These are phyloP conservation scores for Paralinhomoeus sp. DNA, from an alignment of 2,888 invertebrate species.

Conservation along the genomic window DNA sequence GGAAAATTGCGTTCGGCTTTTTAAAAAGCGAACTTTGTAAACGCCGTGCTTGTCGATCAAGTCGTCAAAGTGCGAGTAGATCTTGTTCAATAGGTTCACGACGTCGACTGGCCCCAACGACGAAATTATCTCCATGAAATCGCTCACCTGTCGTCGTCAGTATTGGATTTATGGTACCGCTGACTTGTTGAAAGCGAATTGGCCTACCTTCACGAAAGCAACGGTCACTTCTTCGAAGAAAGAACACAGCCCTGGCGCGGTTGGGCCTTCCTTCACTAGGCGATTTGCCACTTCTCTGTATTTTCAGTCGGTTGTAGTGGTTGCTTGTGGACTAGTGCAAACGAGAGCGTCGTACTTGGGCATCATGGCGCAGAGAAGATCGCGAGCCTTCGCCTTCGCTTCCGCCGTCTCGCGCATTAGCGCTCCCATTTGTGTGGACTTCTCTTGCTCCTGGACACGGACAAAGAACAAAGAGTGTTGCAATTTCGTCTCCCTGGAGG, in stretches of 20 bases:
- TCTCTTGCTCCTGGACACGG: slow-evolving; percentile 70
- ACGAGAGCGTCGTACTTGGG: slow-evolving; percentile 32
- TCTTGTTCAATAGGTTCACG: slow-evolving; percentile 66
- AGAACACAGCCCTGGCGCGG: no score
- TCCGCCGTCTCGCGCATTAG: slow-evolving; percentile 83
- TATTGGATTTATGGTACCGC: no score
- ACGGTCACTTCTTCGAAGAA: slow-evolving; percentile 85
- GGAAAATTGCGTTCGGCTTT: neutral
- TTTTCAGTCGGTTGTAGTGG: no score
- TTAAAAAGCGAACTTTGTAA: slow-evolving; percentile 31
- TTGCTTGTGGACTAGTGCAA: no score
- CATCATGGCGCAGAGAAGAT: slow-evolving; percentile 90
- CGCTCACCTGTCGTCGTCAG: slow-evolving; percentile 7
- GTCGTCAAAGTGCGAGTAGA: slow-evolving; percentile 46
- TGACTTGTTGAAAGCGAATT: neutral
- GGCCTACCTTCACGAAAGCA: slow-evolving; percentile 78
- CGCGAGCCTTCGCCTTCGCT: slow-evolving; percentile 84
- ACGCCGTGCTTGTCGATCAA: slow-evolving; percentile 74
- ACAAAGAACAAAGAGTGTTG: no score
- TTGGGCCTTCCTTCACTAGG: no score
- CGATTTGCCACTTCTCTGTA: no score
- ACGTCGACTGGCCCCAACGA: slow-evolving; percentile 89
- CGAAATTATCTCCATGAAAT: slow-evolving; percentile 79
- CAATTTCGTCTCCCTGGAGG: no score
- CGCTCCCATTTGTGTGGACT: slow-evolving; percentile 78